These are phyloP conservation scores for Sphenopsis melanotis DNA, from an alignment of 2,797 vertebrate species.

Conservation along the genomic window DNA sequence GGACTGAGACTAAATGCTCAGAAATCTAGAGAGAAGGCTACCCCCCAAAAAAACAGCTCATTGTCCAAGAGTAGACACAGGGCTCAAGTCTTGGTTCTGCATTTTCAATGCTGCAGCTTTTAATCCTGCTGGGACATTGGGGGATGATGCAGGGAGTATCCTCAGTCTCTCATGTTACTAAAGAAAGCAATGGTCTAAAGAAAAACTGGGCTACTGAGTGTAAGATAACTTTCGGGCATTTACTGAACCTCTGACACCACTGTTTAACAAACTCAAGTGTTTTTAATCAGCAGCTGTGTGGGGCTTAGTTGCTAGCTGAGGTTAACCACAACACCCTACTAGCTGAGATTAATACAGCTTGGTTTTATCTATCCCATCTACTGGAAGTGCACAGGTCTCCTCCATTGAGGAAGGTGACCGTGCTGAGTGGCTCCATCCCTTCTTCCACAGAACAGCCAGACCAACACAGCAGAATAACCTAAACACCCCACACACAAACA, in stretches of 20 bases:
- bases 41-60: not conserved
- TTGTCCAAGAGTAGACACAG: not conserved
- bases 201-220: not conserved
- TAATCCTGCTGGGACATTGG: rapidly evolving
- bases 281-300: not conserved
- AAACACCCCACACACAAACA: rapidly evolving
- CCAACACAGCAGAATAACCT: not conserved
- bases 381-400: not conserved
- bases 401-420: rapidly evolving
- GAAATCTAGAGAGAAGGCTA: not conserved
- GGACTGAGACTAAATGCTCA: not conserved
- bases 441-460: not conserved
- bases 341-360: not conserved
- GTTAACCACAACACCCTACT: not conserved
- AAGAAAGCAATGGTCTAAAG: not conserved
- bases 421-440: not conserved
- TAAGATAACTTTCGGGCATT: not conserved
- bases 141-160: not conserved
- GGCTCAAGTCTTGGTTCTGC: not conserved
- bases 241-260: not conserved
- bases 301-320: not conserved
- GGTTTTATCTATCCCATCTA: not conserved
- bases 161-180: not conserved
- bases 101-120: not conserved
- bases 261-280: not conserved